Base-by-base conservation (phyloP, 1,140 invertebrate species). In the Euwallacea fornicatus region DNA sequence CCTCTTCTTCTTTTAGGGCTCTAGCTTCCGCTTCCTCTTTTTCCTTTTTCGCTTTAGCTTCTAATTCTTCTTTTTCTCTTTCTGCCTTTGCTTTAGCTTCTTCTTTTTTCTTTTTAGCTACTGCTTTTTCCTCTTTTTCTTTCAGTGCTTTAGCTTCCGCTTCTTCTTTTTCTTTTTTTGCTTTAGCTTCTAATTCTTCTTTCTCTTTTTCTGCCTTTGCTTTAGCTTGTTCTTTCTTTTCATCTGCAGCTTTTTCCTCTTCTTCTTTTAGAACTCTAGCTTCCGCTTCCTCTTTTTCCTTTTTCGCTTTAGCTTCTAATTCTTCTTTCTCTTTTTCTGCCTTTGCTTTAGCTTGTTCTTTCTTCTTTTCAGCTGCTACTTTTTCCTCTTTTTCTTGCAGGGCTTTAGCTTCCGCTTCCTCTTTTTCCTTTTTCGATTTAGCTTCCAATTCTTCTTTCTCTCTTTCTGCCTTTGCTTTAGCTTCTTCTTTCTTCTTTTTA, bases 1-100 rank as follows among this genome's bases (percentile, higher is more conserved):
- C 71, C 73, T 47, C 70, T 59, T 53, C 41, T 73, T 74, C 72
- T 71, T 76, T 70, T 62, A 76, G 66, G 44, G 73, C 76, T 61
- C 54, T 74, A 66, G 58, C 66, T 76, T 76, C 66, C 10, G 16
- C 42, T 41, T 71, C 69, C 44, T 65, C 63, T 66, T 77, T 68
- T 42, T 74, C 44, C 3, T 56, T 53, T 44, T 58, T 46, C 0
- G 10, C 33, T 46, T 71, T 50, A 16, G 46, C 47, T 58, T 7
- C 33, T 33, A 72, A 74, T 69, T 73, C 66, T 63, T 42, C 42
- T 10, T 71, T 58, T 8, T 61, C 46, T 21, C 42, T 47, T 15
- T 69, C 44, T 2, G 42, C 50, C 42, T 69, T 69, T 2, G 61
- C 64, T 66, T 66, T 50, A 42, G 54, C 66, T 63, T 55, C 67